Conservation (phyloP, 2,888 invertebrate species). For the Agrypnus murinus region DNA sequence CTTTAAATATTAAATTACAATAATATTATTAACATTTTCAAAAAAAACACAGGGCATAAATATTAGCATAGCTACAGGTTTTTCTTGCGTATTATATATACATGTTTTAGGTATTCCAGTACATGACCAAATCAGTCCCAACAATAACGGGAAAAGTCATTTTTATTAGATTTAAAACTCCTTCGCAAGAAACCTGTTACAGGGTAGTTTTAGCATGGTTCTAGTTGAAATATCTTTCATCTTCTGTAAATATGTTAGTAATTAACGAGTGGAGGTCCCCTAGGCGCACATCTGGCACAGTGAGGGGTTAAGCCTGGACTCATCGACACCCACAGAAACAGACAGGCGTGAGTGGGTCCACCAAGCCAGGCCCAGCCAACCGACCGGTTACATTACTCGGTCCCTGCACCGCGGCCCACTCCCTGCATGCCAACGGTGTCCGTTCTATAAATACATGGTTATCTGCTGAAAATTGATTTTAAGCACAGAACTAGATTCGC, state of each 20-base stretch:
- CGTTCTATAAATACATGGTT: conserved; percentile 50
- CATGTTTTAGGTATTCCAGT: no score
- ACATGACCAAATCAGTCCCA: no score
- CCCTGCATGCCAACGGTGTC: conserved; percentile 51
- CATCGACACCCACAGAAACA: conserved; percentile 55
- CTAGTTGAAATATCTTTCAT: no score
- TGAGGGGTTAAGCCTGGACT: conserved; percentile 52
- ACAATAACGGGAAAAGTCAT: no score
- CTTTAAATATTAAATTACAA: no score
- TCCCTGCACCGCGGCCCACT: conserved; percentile 54
- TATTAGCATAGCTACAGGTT: no score
- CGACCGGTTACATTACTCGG: conserved; percentile 59
- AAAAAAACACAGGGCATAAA: no score
- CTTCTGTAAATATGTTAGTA: conserved; percentile 48
- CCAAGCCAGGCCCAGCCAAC: conserved; percentile 41
- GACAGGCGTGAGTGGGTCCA: conserved; percentile 56
- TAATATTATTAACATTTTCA: no score
- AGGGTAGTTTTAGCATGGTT: no score
- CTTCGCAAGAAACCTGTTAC: no score
- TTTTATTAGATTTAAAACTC: no score
- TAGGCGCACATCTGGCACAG: conserved; percentile 55
- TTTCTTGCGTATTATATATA: no score
- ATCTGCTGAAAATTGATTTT: conserved; percentile 50
- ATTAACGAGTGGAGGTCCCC: conserved; percentile 54
- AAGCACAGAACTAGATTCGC: conserved; percentile 40